Percentiles rank a stretch among this genome's conserved stretches.
phyloP scores from a whole-genome alignment of 2,113 vertebrate genomes.

The Lasiurus cinereus region DNA sequence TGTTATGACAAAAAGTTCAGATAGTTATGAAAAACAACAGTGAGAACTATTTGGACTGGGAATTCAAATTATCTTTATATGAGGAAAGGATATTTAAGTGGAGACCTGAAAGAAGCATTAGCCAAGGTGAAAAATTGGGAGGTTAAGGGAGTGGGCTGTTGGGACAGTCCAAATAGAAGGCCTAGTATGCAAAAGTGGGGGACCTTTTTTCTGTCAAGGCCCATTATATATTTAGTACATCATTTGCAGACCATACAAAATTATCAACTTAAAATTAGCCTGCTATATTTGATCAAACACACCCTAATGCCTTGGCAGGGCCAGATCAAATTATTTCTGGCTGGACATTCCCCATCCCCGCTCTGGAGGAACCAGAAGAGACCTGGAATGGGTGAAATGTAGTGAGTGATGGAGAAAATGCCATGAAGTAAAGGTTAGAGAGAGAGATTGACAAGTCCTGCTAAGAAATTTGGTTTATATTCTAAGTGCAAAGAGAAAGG shows the following conservation, averaged over 20 bases:
- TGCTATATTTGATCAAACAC: too few species aligned
- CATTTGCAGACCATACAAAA: too few species aligned
- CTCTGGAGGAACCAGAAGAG: background rate
- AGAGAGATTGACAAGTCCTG: background rate
- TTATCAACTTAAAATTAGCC: too few species aligned
- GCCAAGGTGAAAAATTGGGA: background rate
- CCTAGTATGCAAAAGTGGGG: background rate
- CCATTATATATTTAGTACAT: too few species aligned
- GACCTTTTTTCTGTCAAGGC: too few species aligned
- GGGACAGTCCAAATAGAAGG: background rate
- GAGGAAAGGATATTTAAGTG: conserved; percentile 28
- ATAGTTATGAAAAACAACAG: background rate
- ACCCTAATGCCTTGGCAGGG: too few species aligned
- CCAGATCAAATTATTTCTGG: too few species aligned
- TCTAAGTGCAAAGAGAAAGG: conserved; percentile 36
- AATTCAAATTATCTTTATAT: background rate
- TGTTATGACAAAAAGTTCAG: background rate
- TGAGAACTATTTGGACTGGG: conserved; percentile 23
- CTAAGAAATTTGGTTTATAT: conserved; percentile 19
- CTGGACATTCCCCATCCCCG: background rate
- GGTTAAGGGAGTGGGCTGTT: background rate
- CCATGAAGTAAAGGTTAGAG: background rate
- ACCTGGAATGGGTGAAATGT: background rate
- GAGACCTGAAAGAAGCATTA: background rate
- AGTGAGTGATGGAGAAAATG: background rate